Base-by-base conservation (phyloP, 92 coral and sea anemone species). In the Actinernus sp. region DNA sequence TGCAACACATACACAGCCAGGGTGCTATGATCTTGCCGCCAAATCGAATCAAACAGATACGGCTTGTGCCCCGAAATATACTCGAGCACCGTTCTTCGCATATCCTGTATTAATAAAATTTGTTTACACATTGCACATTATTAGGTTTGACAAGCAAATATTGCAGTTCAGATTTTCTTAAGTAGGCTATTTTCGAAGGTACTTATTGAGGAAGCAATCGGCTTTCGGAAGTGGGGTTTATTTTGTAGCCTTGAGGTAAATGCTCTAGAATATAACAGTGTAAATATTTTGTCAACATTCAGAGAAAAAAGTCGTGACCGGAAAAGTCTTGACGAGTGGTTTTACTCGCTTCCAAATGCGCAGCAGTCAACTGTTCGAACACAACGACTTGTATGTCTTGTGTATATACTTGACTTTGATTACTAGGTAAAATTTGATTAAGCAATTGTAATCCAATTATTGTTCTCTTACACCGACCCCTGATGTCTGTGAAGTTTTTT, bases 61-160 rank as follows among this genome's bases (percentile, higher is more conserved):
- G 24, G 26, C 13, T 45, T 19, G 31, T 12, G 21, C 41, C 14
- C 26, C 50, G 20, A 22, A 20, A 65, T 65, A 27, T 12, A 48
- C 33, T 34, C 10, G 50, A 36, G 11, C 58, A 63, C 37, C 59
- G 50, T 24, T 48, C 58, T 65, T 31, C 52, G 60, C 53, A 57
- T 57, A 49, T 70, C 78, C 78, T 57, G 78, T 55, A 57, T 43
- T 26, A 38, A 70, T 70, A 37, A 70, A 44, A 20, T 55, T 49
- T 70, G 78, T 70, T 70, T 70, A 57, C 48, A 56, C 61, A 55
- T 18, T 55, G 52, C 78, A 70, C 51, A 41, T 55, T 55, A 70
- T 70, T 70, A 53, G 63, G 26, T 27, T 39, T 70, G 78, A 70
- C 78, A 70, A 70, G 65, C 78, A 70, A 55, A 70, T 57, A 70